These are phyloP conservation scores for Aporophyla lueneburgensis DNA, from an alignment of 2,888 invertebrate genomes.

Conservation along the genomic window DNA sequence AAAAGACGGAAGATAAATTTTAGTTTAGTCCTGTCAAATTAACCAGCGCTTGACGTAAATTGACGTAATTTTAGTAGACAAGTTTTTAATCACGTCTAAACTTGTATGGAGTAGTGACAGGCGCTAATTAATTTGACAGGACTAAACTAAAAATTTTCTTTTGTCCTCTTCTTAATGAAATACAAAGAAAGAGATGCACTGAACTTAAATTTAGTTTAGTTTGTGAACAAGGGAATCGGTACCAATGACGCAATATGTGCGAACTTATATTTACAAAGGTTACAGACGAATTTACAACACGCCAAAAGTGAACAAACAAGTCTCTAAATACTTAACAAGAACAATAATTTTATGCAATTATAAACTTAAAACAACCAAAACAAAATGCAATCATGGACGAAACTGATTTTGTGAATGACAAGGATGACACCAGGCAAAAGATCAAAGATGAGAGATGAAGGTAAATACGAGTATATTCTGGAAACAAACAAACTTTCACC, in stretches of 20 bases:
- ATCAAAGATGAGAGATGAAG: slow-evolving; percentile 24
- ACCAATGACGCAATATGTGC: slow-evolving; percentile 61
- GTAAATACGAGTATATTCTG: slow-evolving; percentile 12
- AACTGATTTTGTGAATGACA: not conserved
- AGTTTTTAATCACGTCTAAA: too few relatives aligned
- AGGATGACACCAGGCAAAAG: slow-evolving; percentile 17
- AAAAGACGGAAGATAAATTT: too few relatives aligned
- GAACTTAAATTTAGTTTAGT: too few relatives aligned
- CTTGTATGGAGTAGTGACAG: too few relatives aligned
- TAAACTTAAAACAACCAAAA: slow-evolving; percentile 7
- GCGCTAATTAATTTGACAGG: too few relatives aligned
- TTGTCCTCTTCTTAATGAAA: too few relatives aligned
- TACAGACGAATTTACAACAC: slow-evolving; percentile 39
- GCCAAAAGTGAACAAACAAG: slow-evolving; percentile 22
- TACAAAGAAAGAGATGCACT: too few relatives aligned
- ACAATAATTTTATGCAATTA: slow-evolving; percentile 19
- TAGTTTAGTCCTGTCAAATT: too few relatives aligned
- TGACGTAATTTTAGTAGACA: too few relatives aligned
- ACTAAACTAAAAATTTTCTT: too few relatives aligned
- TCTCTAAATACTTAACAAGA: slow-evolving; percentile 23
- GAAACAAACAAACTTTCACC: slow-evolving; percentile 44
- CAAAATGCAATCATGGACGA: not conserved
- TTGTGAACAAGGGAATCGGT: too few relatives aligned
- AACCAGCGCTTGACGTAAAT: too few relatives aligned
- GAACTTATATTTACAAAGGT: slow-evolving; percentile 46